Evolutionary conservation across 2,113 vertebrate species (phyloP).

Genomic region (Ploceus nigricollis): DNA sequence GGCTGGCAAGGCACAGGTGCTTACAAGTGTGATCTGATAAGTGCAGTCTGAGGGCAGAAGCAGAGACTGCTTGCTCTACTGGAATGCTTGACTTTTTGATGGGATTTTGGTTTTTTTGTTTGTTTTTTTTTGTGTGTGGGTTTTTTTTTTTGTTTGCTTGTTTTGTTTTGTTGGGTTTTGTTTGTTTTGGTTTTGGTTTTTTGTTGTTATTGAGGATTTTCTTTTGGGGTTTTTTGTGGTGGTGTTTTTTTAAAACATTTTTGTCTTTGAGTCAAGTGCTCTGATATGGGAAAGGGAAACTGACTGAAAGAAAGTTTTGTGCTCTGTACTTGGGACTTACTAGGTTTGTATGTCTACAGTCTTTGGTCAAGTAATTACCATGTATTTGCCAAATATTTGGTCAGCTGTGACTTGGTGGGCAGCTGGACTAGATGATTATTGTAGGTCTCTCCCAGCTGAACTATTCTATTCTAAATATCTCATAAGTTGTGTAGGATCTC

Average conservation of each 20-base stretch:
- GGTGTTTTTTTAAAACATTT: neutral
- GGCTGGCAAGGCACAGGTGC: neutral
- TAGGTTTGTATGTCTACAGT: neutral
- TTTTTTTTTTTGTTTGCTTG: neutral
- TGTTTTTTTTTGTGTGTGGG: too few species aligned
- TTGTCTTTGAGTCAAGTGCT: neutral
- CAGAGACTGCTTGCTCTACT: neutral
- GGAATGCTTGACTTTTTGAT: neutral
- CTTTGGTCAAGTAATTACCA: neutral
- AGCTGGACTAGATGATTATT: neutral
- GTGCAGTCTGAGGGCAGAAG: neutral
- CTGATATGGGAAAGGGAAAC: neutral
- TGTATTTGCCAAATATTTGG: neutral
- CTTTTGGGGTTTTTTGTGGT: neutral
- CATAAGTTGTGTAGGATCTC: neutral
- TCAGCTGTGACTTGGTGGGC: neutral
- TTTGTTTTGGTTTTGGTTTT: neutral
- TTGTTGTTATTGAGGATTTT: neutral
- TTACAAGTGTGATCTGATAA: neutral
- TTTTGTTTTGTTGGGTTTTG: neutral
- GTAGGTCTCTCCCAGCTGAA: neutral
- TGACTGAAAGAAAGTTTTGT: neutral
- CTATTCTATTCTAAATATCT: neutral
- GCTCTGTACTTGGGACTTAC: neutral
- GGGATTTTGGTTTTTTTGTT: neutral